These are phyloP conservation scores for Pocillopora damicornis DNA, from an alignment of 64 coral and sea anemone species.

Conservation along the genomic window DNA sequence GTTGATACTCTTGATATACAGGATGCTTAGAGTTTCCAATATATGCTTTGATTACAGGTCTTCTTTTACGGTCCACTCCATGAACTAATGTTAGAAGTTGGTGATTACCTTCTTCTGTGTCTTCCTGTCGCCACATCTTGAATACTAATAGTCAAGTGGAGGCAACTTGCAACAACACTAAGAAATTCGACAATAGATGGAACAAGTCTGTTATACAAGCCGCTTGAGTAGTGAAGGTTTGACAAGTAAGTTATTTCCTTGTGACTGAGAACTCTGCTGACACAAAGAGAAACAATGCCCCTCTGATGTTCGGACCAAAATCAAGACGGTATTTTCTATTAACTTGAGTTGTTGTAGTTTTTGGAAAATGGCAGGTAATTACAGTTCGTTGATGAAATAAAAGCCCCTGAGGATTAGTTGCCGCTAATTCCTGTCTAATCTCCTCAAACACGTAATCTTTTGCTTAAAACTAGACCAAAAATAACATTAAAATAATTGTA, in stretches of 20 bases:
- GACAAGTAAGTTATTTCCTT: too few relatives aligned
- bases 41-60: slow-evolving; percentile 2
- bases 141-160: background rate
- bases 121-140: background rate
- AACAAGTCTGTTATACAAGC: too few relatives aligned
- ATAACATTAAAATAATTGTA: background rate
- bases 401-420: background rate
- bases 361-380: background rate
- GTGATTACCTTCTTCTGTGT: background rate
- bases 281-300: too few relatives aligned
- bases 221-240: too few relatives aligned
- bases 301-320: too few relatives aligned
- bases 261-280: too few relatives aligned
- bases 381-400: background rate
- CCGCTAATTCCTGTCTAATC: background rate
- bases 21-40: background rate
- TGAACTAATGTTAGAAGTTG: slow-evolving; percentile 33
- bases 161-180: too few relatives aligned
- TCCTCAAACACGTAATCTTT: slow-evolving; percentile 8
- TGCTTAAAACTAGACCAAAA: background rate
- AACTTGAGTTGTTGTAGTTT: background rate
- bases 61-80: slow-evolving; percentile 4
- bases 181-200: too few relatives aligned
- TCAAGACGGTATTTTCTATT: too few relatives aligned
- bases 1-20: background rate